Evolutionary conservation across 2,797 vertebrate genomes (phyloP).

Genomic region (Remorina albescens): DNA sequence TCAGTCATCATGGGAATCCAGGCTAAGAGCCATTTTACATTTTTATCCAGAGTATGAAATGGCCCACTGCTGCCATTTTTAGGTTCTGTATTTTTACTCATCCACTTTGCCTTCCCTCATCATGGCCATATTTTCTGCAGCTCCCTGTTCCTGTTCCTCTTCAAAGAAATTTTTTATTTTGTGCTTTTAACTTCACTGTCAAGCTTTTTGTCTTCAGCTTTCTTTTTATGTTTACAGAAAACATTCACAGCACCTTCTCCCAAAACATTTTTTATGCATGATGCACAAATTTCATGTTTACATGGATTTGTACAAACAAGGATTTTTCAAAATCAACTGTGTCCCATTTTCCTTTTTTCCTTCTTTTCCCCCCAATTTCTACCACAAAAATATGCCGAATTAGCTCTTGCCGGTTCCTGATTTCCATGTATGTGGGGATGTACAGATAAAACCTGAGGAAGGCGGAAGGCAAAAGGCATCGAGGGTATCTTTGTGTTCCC

Average conservation of each 20-base stretch:
- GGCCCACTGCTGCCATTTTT: slow-evolving; percentile 28
- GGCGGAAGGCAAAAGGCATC: too few species aligned
- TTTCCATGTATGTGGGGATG: too few species aligned
- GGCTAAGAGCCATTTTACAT: slow-evolving; percentile 29
- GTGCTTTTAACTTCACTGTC: slow-evolving; percentile 68
- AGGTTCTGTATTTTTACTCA: slow-evolving; percentile 6
- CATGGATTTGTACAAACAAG: neutral
- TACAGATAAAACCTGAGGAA: too few species aligned
- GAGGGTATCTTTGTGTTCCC: neutral
- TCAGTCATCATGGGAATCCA: slow-evolving; percentile 37
- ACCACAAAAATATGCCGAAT: too few species aligned
- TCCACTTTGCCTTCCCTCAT: slow-evolving; percentile 13
- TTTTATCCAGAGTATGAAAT: slow-evolving; percentile 13
- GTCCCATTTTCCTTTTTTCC: too few species aligned
- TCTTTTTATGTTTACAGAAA: slow-evolving; percentile 49
- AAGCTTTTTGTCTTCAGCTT: slow-evolving; percentile 36
- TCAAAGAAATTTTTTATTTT: slow-evolving; percentile 68
- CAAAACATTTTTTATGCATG: slow-evolving; percentile 33
- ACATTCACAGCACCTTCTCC: slow-evolving; percentile 41
- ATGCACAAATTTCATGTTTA: slow-evolving; percentile 23
- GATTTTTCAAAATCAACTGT: neutral
- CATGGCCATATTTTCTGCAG: slow-evolving; percentile 53
- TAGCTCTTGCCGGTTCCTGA: too few species aligned
- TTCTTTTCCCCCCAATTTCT: too few species aligned
- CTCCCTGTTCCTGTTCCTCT: slow-evolving; percentile 56